These are phyloP conservation scores for Potorous gilbertii DNA, from an alignment of 2,797 vertebrate species.

Conservation along the genomic window DNA sequence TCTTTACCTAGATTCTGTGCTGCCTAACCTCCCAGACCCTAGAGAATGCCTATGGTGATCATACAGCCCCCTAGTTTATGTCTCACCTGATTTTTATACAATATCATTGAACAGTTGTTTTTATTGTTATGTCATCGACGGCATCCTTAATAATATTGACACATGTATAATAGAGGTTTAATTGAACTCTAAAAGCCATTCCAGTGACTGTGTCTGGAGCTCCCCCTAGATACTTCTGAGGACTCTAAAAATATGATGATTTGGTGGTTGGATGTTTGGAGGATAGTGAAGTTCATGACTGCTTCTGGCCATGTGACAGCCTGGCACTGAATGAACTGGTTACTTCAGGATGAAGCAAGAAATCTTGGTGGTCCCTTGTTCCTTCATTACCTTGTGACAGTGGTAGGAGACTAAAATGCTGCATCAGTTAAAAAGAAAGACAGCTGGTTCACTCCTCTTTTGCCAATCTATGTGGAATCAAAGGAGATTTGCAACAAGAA, in stretches of 20 bases:
- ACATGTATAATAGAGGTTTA: not conserved
- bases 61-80: not conserved
- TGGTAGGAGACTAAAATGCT: not conserved
- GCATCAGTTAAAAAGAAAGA: not conserved
- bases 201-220: not conserved
- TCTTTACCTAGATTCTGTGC: not conserved
- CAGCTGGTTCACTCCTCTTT: not conserved
- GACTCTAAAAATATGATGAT: not conserved
- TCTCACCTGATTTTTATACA: not conserved
- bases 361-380: not conserved
- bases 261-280: not conserved
- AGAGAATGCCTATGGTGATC: not conserved
- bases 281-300: not conserved
- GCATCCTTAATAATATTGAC: not conserved
- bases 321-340: not conserved
- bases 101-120: not conserved
- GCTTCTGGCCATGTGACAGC: not conserved
- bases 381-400: not conserved
- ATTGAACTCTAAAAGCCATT: not conserved
- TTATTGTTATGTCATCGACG: not conserved
- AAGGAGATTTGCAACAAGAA: not conserved
- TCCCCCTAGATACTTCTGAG: not conserved
- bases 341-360: not conserved
- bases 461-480: not conserved
- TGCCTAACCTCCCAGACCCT: not conserved